Evolutionary conservation across 2,113 vertebrate genomes (phyloP), one percentile per base, ranked within the genome.

Genomic region (Corythornis madagascariensis): DNA sequence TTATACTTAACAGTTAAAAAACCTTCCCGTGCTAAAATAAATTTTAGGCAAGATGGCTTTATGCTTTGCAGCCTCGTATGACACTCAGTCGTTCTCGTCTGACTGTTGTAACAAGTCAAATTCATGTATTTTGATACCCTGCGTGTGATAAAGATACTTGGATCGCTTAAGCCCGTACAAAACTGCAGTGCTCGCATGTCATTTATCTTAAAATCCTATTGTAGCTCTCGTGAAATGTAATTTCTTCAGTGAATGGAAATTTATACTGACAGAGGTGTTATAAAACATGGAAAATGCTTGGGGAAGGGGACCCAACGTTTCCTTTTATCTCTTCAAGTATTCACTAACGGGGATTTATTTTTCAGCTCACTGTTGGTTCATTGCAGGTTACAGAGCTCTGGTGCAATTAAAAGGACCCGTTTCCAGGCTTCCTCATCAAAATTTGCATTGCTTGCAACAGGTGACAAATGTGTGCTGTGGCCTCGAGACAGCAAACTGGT

Each of bases 191-290:
- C 84, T 93, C 63, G 3, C 63, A 2, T 93, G 91, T 85, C 87
- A 79, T 96, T 93, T 90, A 73, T 94, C 93, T 96, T 90, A 57
- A 92, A 93, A 90, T 86, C 86, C 92, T 86, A 78, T 95, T 94
- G 93, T 84, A 88, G 77, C 2, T 5, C 92, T 93, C 14, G 2
- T 69, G 88, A 84, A 93, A 88, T 55, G 63, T 72, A 90, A 92
- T 93, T 93, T 94, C 77, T 93, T 88, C 90, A 79, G 59, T 55
- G 73, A 90, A 87, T 88, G 77, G 67, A 47, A 92, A 92, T 95
- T 94, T 95, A 66, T 92, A 86, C 75, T 80, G 91, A 73, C 89
- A 92, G 91, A 91, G 74, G 91, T 91, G 85, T 94, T 94, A 92
- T 82, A 93, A 94, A 94, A 43, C 89, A 63, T 10, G 38, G 87